Evolutionary conservation across 53 echinoderm and acorn worm species (phyloP).

Genomic region (Arbacia lixula): DNA sequence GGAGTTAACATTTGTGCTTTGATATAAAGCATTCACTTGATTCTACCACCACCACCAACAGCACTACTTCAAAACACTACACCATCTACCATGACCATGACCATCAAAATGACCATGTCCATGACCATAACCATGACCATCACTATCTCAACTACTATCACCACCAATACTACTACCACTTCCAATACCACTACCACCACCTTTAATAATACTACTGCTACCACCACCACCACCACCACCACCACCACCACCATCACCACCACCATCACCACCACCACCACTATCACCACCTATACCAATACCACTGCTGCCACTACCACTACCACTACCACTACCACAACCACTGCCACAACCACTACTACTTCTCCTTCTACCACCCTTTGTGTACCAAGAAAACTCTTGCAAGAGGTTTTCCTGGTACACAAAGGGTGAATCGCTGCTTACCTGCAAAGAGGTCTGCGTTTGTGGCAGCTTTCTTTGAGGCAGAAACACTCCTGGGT

Average conservation of each 20-base stretch:
- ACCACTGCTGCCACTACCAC: neutral
- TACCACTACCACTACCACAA: neutral
- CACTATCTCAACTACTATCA: conserved; percentile 6
- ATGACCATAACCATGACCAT: too few species aligned
- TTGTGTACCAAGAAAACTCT: neutral
- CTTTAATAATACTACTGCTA: conserved; percentile 7
- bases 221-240: neutral
- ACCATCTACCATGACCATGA: too few species aligned
- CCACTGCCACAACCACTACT: neutral
- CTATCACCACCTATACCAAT: neutral
- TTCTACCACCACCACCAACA: too few species aligned
- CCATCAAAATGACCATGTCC: too few species aligned
- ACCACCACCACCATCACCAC: conserved; percentile 5
- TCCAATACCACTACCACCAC: conserved; percentile 4
- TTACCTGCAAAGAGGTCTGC: conserved; percentile 2
- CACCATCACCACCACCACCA: neutral
- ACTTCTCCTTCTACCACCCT: neutral
- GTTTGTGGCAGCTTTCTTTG: conserved; percentile 5
- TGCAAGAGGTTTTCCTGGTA: too few species aligned
- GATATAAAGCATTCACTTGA: too few species aligned
- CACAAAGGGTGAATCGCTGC: too few species aligned
- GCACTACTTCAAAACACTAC: too few species aligned
- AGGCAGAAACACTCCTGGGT: neutral
- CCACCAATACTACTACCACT: neutral
- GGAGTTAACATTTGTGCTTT: too few species aligned